Evolutionary conservation across 2,797 vertebrate species (phyloP).

Genomic region (Emys orbicularis): DNA sequence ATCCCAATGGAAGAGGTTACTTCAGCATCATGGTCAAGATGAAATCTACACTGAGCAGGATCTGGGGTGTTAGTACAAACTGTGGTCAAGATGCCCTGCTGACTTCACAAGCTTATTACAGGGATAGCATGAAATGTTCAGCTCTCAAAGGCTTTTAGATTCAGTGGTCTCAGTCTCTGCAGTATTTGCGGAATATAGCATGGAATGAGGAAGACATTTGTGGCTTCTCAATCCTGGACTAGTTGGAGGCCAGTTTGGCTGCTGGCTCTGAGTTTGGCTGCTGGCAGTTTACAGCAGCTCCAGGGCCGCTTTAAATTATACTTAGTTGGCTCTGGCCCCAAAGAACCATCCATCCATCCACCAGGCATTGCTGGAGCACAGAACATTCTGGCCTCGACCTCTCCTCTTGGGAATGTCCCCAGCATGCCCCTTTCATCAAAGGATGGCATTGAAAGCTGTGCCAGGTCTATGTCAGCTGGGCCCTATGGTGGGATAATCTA

Average conservation of each 20-base stretch:
- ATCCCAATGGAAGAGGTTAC: not conserved
- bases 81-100: not conserved
- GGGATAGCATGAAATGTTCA: not conserved
- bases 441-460: not conserved
- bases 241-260: not conserved
- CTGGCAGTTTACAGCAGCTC: not conserved
- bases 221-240: not conserved
- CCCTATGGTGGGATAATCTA: not conserved
- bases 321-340: not conserved
- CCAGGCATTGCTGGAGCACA: not conserved
- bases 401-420: not conserved
- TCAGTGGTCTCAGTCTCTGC: not conserved
- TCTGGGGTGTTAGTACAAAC: not conserved
- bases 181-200: not conserved
- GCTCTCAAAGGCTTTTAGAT: not conserved
- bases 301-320: not conserved
- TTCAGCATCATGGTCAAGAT: not conserved
- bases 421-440: not conserved
- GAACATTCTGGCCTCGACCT: not conserved
- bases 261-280: not conserved
- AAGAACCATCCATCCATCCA: not conserved
- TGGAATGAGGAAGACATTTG: not conserved
- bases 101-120: not conserved
- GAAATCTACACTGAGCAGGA: not conserved
- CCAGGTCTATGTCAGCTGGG: not conserved